These are phyloP conservation scores for Scotopteryx bipunctaria DNA, from an alignment of 2,888 invertebrate species.

Conservation along the genomic window DNA sequence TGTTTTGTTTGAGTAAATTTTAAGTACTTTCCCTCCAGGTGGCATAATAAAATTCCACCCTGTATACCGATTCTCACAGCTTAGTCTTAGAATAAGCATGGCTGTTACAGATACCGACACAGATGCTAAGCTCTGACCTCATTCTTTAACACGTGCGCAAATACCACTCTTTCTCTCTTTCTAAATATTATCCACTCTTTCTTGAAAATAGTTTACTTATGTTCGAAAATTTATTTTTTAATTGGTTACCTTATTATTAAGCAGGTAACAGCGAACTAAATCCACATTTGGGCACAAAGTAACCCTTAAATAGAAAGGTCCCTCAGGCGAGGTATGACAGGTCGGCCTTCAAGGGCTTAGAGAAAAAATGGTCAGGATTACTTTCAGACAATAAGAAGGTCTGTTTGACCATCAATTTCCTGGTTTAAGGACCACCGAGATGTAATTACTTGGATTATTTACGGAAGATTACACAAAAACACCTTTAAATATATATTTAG, in stretches of 20 bases:
- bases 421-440: slow-evolving; percentile 42
- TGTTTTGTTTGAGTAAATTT: no score
- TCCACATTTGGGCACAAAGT: slow-evolving; percentile 15
- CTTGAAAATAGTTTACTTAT: background rate
- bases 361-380: slow-evolving; percentile 38
- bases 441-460: slow-evolving; percentile 27
- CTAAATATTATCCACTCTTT: slow-evolving; percentile 1
- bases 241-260: slow-evolving; percentile 13
- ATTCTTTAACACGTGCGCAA: no score
- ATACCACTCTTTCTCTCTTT: no score
- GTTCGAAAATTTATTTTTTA: slow-evolving; percentile 13
- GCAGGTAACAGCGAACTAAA: slow-evolving; percentile 32
- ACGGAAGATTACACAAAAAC: slow-evolving; percentile 23
- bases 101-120: no score
- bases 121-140: no score
- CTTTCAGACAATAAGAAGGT: slow-evolving; percentile 46
- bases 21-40: no score
- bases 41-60: no score
- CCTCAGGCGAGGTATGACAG: slow-evolving; percentile 23
- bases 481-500: no score
- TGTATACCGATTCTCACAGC: no score
- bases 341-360: slow-evolving; percentile 23
- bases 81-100: no score
- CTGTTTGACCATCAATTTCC: slow-evolving; percentile 43
- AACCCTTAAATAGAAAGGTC: slow-evolving; percentile 31